Percentiles rank a stretch among this genome's conserved stretches.
These are phyloP conservation scores for Chionomys nivalis DNA, from an alignment of 2,113 vertebrate species.

Conservation along the genomic window DNA sequence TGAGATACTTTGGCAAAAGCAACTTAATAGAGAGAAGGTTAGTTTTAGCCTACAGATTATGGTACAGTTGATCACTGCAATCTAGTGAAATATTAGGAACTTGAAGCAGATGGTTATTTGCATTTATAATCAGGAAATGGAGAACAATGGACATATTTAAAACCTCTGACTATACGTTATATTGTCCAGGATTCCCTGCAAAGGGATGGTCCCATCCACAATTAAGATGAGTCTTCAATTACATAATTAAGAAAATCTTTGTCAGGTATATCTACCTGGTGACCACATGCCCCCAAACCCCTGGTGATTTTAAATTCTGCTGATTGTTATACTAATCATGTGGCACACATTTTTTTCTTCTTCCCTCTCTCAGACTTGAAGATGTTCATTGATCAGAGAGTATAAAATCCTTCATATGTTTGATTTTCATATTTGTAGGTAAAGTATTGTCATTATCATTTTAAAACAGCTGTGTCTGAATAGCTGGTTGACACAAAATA, in stretches of 20 bases:
- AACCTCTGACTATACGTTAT: background rate
- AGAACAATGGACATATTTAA: background rate
- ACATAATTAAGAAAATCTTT: background rate
- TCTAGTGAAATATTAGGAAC: background rate
- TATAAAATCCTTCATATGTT: background rate
- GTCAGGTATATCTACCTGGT: too few species aligned
- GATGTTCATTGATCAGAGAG: background rate
- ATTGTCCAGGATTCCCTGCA: background rate
- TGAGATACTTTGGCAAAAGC: background rate
- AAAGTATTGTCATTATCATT: background rate
- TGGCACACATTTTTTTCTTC: background rate
- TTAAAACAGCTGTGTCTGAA: conserved; percentile 32
- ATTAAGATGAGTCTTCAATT: background rate
- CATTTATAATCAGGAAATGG: background rate
- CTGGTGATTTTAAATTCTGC: background rate
- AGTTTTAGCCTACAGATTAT: background rate
- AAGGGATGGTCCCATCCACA: background rate
- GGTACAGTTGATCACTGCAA: background rate
- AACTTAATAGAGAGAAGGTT: background rate
- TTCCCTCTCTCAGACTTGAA: background rate
- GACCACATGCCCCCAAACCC: fast-evolving
- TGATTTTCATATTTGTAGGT: background rate
- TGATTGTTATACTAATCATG: background rate
- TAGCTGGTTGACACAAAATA: background rate
- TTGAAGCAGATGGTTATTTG: background rate